These are phyloP conservation scores for Scaptomyza pallida DNA, from an alignment of 1,140 invertebrate species.

Conservation along the genomic window DNA sequence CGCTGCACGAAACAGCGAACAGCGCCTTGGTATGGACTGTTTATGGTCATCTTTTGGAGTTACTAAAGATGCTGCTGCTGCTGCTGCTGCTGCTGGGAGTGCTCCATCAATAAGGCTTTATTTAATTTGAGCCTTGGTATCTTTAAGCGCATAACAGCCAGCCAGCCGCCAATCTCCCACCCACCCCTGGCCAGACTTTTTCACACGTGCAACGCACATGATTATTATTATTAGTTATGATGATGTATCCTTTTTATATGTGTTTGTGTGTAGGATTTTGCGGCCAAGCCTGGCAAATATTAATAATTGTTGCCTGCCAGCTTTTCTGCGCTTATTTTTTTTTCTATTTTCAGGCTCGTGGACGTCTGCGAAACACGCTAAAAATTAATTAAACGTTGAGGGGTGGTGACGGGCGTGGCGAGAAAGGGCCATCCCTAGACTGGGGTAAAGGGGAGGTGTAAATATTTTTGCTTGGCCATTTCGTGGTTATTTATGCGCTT, in stretches of 20 bases:
- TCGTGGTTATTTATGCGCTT: slow-evolving; percentile 80
- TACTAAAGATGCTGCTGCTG: slow-evolving; percentile 20
- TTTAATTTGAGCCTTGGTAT: slow-evolving; percentile 69
- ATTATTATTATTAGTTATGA: slow-evolving; percentile 80
- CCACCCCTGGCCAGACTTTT: slow-evolving; percentile 3
- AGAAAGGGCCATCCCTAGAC: neutral
- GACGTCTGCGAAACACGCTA: slow-evolving; percentile 71
- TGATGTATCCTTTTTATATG: slow-evolving; percentile 69
- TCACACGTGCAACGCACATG: slow-evolving; percentile 58
- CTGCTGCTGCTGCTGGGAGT: neutral
- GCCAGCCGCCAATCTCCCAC: too few relatives aligned
- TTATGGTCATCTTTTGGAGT: slow-evolving; percentile 36
- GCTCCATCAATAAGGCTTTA: slow-evolving; percentile 77
- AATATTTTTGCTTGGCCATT: slow-evolving; percentile 70
- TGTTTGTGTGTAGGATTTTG: slow-evolving; percentile 10
- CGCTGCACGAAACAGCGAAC: slow-evolving; percentile 49
- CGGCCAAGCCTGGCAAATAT: slow-evolving; percentile 60
- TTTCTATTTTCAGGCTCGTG: slow-evolving; percentile 36
- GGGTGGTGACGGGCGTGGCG: slow-evolving; percentile 9
- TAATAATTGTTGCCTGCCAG: slow-evolving; percentile 72
- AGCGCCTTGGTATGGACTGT: slow-evolving; percentile 38
- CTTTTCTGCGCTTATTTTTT: slow-evolving; percentile 7
- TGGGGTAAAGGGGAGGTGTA: slow-evolving; percentile 21
- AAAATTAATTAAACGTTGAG: slow-evolving; percentile 80
- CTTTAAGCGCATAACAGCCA: slow-evolving; percentile 42